phyloP scores from a whole-genome alignment of 2,113 vertebrate genomes.

The Zosterops pallidus region DNA sequence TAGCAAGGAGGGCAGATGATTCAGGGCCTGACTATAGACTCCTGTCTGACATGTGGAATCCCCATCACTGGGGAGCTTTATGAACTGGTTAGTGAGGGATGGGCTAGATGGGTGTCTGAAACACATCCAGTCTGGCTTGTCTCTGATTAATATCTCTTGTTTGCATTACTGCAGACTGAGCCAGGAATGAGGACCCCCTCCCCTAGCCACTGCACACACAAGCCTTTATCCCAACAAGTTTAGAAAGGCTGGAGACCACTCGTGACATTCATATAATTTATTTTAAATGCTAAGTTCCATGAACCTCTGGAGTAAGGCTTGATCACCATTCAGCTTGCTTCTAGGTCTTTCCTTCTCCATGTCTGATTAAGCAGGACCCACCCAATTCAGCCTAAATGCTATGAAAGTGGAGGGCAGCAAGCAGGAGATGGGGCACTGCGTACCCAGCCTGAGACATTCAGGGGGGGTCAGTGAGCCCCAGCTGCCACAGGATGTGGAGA shows the following conservation, averaged over 20 bases:
- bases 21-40: background rate
- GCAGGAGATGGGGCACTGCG: background rate
- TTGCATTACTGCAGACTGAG: background rate
- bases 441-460: background rate
- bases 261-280: accelerated
- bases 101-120: background rate
- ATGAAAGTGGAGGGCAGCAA: background rate
- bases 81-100: background rate
- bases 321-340: background rate
- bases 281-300: background rate
- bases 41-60: background rate
- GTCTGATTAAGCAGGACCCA: background rate
- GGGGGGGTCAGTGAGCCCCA: background rate
- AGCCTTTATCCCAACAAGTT: background rate
- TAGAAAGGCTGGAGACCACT: background rate
- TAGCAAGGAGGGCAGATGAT: background rate
- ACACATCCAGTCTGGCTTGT: background rate
- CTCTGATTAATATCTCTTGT: background rate
- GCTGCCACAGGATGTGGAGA: accelerated
- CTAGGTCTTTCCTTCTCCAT: background rate
- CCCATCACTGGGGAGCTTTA: background rate
- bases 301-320: background rate
- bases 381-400: background rate
- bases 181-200: background rate
- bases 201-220: background rate